Conservation (phyloP, 2,888 invertebrate species). For the Drosophila emarginata region DNA sequence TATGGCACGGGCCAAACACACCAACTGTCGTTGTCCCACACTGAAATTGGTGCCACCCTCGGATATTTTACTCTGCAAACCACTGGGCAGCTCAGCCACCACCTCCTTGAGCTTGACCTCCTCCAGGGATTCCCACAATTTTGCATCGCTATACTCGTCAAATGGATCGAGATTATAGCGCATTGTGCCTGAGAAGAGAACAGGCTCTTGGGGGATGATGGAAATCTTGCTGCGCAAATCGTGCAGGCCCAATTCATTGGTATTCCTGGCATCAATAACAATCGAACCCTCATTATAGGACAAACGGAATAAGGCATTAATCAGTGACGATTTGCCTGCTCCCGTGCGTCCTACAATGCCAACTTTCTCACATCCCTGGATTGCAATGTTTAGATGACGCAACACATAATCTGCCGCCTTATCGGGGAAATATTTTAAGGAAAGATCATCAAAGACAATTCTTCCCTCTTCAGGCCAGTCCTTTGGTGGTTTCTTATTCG, state of each 20-base stretch:
- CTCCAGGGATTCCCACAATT: slow-evolving; percentile 92
- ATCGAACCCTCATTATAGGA: slow-evolving; percentile 91
- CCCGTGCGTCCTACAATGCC: slow-evolving; percentile 90
- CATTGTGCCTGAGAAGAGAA: slow-evolving; percentile 93
- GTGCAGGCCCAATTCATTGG: slow-evolving; percentile 87
- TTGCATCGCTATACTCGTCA: slow-evolving; percentile 89
- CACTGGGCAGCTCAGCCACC: slow-evolving; percentile 86
- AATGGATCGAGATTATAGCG: slow-evolving; percentile 96
- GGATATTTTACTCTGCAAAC: slow-evolving; percentile 88
- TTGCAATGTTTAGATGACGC: slow-evolving; percentile 86
- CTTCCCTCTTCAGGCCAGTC: slow-evolving; percentile 89
- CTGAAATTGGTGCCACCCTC: slow-evolving; percentile 93
- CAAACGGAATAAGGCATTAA: slow-evolving; percentile 89
- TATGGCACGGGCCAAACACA: slow-evolving; percentile 95
- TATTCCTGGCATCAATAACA: slow-evolving; percentile 90
- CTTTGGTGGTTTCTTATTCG: slow-evolving; percentile 86
- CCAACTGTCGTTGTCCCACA: slow-evolving; percentile 94
- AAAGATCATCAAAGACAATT: slow-evolving; percentile 87
- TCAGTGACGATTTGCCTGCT: slow-evolving; percentile 88
- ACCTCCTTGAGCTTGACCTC: slow-evolving; percentile 88
- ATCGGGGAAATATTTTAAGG: slow-evolving; percentile 87
- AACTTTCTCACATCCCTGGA: slow-evolving; percentile 87
- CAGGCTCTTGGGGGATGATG: slow-evolving; percentile 93
- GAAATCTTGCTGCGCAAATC: slow-evolving; percentile 90
- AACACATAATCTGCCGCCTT: slow-evolving; percentile 88